Conservation (phyloP, 2,888 invertebrate genomes). For the Panorpa germanica region DNA sequence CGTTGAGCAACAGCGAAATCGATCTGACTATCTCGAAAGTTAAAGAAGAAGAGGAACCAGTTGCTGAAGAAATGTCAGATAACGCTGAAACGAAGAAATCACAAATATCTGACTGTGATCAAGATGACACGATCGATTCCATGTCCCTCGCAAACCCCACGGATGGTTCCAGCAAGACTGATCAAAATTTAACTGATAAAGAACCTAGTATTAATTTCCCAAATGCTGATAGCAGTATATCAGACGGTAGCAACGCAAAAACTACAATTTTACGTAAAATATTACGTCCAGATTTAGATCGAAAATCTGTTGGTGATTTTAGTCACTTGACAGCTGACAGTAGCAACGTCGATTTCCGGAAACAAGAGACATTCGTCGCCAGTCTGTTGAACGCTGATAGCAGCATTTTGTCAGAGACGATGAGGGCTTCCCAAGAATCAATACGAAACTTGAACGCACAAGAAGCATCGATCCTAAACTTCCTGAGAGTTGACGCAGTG, state of each 20-base stretch:
- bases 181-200: too few relatives aligned
- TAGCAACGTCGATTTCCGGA: too few relatives aligned
- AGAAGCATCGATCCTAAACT: conserved; percentile 40
- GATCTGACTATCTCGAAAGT: conserved; percentile 34
- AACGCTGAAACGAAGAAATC: conserved; percentile 22
- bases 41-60: conserved; percentile 25
- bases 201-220: too few relatives aligned
- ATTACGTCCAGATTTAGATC: too few relatives aligned
- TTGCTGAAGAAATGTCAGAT: conserved; percentile 26
- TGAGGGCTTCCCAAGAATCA: conserved; percentile 18
- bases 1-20: conserved; percentile 34
- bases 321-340: too few relatives aligned
- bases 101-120: conserved; percentile 30
- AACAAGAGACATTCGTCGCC: conserved; percentile 26
- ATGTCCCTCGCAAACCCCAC: too few relatives aligned
- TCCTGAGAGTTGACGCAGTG: conserved; percentile 39
- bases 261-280: too few relatives aligned
- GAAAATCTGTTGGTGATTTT: too few relatives aligned
- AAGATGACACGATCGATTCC: conserved; percentile 58
- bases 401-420: conserved; percentile 32
- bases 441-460: conserved; percentile 22
- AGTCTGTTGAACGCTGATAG: conserved; percentile 33
- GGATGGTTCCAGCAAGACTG: too few relatives aligned
- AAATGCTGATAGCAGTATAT: too few relatives aligned
- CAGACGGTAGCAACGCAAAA: too few relatives aligned